phyloP scores from a whole-genome alignment of 2,797 vertebrate genomes.

The Arrhamphus sclerolepis region DNA sequence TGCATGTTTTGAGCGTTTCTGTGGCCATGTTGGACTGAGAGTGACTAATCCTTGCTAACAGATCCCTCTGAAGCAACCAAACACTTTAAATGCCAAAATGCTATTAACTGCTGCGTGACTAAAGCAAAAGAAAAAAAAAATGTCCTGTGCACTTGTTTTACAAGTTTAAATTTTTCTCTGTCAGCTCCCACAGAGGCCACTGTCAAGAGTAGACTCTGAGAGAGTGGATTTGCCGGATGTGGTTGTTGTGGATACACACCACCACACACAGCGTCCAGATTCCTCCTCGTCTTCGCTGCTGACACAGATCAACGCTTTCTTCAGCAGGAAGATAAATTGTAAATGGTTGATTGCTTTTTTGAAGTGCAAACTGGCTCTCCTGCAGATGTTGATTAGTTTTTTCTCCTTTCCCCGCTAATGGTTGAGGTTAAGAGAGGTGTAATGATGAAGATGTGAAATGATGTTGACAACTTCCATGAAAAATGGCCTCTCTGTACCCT shows the following conservation, averaged over 20 bases:
- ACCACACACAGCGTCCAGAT: conserved; percentile 32
- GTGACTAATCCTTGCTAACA: conserved; percentile 60
- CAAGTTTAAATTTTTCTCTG: conserved; percentile 28
- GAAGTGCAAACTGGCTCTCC: conserved; percentile 18
- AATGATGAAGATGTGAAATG: conserved; percentile 28
- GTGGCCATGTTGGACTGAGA: conserved; percentile 44
- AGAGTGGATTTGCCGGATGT: conserved; percentile 34
- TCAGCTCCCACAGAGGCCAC: conserved; percentile 48
- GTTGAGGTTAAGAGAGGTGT: conserved; percentile 9
- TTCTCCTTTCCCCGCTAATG: conserved; percentile 13
- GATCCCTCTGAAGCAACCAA: conserved; percentile 49
- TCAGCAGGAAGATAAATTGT: conserved; percentile 41
- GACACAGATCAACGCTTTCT: conserved; percentile 42
- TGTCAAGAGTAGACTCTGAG: conserved; percentile 76
- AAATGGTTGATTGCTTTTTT: conserved; percentile 45
- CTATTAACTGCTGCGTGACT: conserved; percentile 49
- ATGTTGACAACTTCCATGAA: conserved; percentile 31
- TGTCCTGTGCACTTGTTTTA: conserved; percentile 38
- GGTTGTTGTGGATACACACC: conserved; percentile 58
- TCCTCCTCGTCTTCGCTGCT: conserved; percentile 24
- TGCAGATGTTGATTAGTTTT: conserved; percentile 36
- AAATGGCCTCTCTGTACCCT: conserved; percentile 8
- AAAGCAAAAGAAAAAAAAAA: too few species aligned
- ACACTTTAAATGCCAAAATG: conserved; percentile 41
- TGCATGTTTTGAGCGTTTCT: conserved; percentile 54